Evolutionary conservation across 2,113 vertebrate species (phyloP).

Genomic region (Pipa parva): DNA sequence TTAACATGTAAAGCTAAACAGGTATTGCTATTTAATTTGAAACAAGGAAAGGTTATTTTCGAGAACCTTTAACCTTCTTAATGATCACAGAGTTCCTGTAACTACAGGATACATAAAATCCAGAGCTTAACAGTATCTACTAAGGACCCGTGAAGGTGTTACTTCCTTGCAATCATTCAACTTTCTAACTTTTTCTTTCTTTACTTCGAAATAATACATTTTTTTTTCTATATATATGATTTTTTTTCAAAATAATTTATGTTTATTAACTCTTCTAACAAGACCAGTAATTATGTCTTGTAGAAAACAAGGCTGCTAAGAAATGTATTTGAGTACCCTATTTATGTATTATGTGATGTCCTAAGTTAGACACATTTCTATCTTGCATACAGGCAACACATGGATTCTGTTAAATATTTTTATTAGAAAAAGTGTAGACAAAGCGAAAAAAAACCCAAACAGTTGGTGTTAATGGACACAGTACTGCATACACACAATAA

Average conservation of each 20-base stretch:
- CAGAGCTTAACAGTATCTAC: slow-evolving; percentile 5
- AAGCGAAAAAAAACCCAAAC: no score
- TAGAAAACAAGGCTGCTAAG: no score
- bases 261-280: background rate
- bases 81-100: slow-evolving; percentile 27
- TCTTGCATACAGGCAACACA: background rate
- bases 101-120: slow-evolving; percentile 27
- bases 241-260: background rate
- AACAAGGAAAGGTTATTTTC: slow-evolving; percentile 32
- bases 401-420: background rate
- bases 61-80: slow-evolving; percentile 35
- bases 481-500: no score
- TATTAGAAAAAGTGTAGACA: no score
- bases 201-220: background rate
- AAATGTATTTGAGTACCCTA: background rate
- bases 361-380: background rate
- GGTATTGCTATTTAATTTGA: slow-evolving; percentile 18
- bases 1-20: slow-evolving; percentile 14
- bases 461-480: no score
- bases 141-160: slow-evolving; percentile 34
- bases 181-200: background rate
- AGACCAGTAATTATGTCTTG: no score
- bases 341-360: background rate
- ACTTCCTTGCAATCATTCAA: slow-evolving; percentile 27
- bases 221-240: background rate